Percentiles rank a stretch among this genome's conserved stretches.
phyloP scores from a whole-genome alignment of 2,797 vertebrate species.

The Cichlasoma orientale region DNA sequence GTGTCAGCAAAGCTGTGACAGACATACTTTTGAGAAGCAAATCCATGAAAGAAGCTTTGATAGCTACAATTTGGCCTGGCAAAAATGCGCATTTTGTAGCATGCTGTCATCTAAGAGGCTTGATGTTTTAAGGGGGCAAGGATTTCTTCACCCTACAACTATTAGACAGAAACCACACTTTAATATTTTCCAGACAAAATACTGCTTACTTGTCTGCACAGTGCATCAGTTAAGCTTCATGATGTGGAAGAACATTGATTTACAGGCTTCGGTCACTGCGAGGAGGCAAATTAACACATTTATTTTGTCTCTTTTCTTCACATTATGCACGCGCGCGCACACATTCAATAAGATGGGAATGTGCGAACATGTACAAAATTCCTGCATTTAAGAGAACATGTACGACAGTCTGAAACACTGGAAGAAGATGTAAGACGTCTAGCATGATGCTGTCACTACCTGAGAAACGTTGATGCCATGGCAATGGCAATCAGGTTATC shows the following conservation, averaged over 20 bases:
- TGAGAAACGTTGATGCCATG: not conserved
- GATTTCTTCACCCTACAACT: conserved; percentile 30
- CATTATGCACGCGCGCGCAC: not conserved
- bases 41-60: conserved; percentile 62
- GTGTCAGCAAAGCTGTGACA: conserved; percentile 55
- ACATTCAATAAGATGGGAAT: not conserved
- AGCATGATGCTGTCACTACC: not conserved
- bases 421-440: not conserved
- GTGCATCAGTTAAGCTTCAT: conserved; percentile 9
- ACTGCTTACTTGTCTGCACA: conserved; percentile 1
- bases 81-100: conserved; percentile 45
- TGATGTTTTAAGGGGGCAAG: conserved; percentile 46
- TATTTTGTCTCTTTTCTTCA: not conserved
- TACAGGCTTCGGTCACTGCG: not conserved
- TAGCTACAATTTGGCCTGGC: conserved; percentile 49
- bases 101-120: conserved; percentile 50
- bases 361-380: conserved; percentile 13
- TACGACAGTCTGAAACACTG: conserved; percentile 28
- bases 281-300: conserved; percentile 4
- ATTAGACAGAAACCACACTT: conserved; percentile 33
- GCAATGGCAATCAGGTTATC: not conserved
- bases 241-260: not conserved
- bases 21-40: conserved; percentile 50
- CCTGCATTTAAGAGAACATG: conserved; percentile 24
- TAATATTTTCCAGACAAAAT: conserved; percentile 11